A percentile compares a stretch with the other conserved stretches of the same genome.
Conservation (phyloP, 2,113 vertebrate genomes). For the Bothrops jararaca region DNA sequence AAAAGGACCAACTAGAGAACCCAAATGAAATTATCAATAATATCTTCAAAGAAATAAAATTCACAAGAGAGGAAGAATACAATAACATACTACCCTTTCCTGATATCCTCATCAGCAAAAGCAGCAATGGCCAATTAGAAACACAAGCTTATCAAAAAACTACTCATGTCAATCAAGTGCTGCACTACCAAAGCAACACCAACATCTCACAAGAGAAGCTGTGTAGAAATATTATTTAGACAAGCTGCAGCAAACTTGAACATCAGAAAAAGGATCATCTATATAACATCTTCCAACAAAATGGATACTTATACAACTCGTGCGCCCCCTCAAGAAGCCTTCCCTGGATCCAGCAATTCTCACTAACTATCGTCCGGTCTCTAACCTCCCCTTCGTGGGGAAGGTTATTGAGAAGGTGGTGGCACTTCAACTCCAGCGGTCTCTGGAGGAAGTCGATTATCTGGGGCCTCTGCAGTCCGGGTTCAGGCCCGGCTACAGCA, state of each 20-base stretch:
- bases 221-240: neutral
- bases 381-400: too few species aligned
- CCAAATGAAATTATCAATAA: neutral
- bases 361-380: too few species aligned
- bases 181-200: neutral
- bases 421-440: too few species aligned
- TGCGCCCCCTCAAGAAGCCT: too few species aligned
- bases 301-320: neutral
- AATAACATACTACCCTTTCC: neutral
- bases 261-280: neutral
- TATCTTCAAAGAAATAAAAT: neutral
- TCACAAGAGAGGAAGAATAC: neutral
- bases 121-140: neutral
- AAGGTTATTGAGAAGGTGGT: too few species aligned
- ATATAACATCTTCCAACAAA: neutral
- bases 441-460: too few species aligned
- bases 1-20: neutral
- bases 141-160: neutral
- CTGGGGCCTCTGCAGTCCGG: too few species aligned
- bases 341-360: too few species aligned
- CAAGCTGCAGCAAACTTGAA: neutral
- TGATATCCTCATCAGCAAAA: neutral
- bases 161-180: neutral
- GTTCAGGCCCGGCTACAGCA: too few species aligned
- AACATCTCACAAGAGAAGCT: neutral